Percentiles rank a stretch among this genome's conserved stretches.
These are phyloP conservation scores for Ctenopoma kingsleyae DNA, from an alignment of 2,797 vertebrate genomes.

Conservation along the genomic window DNA sequence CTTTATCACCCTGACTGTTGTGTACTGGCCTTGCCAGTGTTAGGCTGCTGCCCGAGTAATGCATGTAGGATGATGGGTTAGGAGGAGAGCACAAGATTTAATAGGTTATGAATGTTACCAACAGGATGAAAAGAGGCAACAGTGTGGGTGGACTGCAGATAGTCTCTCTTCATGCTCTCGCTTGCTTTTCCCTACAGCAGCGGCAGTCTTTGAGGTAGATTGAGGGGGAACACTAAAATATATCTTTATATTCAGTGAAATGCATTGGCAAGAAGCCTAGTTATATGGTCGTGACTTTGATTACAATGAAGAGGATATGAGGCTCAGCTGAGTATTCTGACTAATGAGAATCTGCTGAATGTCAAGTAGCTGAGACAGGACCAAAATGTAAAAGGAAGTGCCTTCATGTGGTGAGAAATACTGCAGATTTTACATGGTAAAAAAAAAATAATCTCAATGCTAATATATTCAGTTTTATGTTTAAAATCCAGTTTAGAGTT, in stretches of 20 bases:
- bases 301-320: slow-evolving; percentile 58
- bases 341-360: slow-evolving; percentile 61
- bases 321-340: slow-evolving; percentile 47
- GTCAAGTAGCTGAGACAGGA: slow-evolving; percentile 54
- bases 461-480: not conserved
- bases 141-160: slow-evolving; percentile 81
- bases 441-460: not conserved
- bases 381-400: slow-evolving; percentile 29
- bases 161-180: slow-evolving; percentile 53
- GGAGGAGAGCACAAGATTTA: slow-evolving; percentile 70
- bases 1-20: slow-evolving; percentile 38
- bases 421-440: not conserved
- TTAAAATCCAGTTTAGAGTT: not conserved
- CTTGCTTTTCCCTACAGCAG: slow-evolving; percentile 61
- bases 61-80: slow-evolving; percentile 73
- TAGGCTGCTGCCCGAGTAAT: slow-evolving; percentile 68
- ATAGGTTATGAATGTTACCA: slow-evolving; percentile 74
- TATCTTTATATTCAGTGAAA: slow-evolving; percentile 43
- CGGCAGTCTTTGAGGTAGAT: slow-evolving; percentile 71
- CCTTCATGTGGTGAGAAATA: slow-evolving; percentile 12
- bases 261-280: slow-evolving; percentile 62
- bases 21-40: slow-evolving; percentile 41
- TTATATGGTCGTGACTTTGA: slow-evolving; percentile 71
- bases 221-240: slow-evolving; percentile 52
- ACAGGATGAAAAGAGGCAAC: slow-evolving; percentile 71